phyloP scores from a whole-genome alignment of 1,140 invertebrate species.

The Brachionus paranguensis region DNA sequence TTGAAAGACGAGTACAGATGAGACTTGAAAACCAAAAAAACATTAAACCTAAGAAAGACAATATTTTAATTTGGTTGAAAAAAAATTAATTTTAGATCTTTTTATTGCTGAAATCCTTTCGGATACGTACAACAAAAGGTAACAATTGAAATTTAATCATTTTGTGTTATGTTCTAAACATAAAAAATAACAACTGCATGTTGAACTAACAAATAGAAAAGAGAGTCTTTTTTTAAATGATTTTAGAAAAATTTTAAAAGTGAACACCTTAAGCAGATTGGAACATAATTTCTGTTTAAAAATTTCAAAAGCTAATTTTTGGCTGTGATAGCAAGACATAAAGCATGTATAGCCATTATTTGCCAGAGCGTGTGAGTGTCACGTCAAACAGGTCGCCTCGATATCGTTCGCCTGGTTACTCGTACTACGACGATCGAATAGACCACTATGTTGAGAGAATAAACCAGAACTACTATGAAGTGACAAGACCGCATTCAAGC shows the following conservation, averaged over 20 bases:
- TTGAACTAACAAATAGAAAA: neutral
- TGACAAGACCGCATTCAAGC: neutral
- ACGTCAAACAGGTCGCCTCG: neutral
- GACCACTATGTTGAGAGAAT: slow-evolving; percentile 14
- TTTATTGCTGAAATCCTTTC: neutral
- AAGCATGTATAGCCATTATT: slow-evolving; percentile 9
- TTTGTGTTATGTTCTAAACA: neutral
- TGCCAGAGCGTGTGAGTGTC: neutral
- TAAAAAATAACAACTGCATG: neutral
- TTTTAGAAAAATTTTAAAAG: neutral
- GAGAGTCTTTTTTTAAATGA: neutral
- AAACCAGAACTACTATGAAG: neutral
- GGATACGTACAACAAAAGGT: neutral
- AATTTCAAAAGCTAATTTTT: neutral
- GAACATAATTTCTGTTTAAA: neutral
- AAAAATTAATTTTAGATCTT: neutral
- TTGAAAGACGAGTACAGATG: neutral
- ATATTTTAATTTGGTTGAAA: neutral
- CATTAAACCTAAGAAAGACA: neutral
- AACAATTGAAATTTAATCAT: neutral
- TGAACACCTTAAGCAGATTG: neutral
- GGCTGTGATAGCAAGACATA: neutral
- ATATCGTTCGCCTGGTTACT: neutral
- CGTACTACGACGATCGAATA: neutral
- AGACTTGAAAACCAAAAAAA: neutral